These are phyloP conservation scores for Siniperca chuatsi DNA, from an alignment of 2,113 vertebrate genomes.

Conservation along the genomic window DNA sequence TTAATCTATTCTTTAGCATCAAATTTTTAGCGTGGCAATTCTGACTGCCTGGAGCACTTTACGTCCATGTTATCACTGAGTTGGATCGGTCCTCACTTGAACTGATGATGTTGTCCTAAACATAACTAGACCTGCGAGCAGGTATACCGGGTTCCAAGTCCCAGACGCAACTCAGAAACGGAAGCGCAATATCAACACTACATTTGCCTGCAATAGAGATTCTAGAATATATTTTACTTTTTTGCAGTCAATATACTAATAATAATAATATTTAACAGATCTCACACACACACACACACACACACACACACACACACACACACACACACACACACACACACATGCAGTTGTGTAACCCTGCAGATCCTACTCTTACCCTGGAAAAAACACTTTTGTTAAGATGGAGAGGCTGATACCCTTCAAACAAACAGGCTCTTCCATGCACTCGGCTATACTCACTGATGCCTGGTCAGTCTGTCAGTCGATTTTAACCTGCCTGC, in stretches of 20 bases:
- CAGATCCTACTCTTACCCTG: background rate
- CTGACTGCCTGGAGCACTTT: no score
- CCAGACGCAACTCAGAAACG: no score
- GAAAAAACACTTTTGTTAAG: conserved; percentile 13
- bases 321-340: background rate
- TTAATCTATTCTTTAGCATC: background rate
- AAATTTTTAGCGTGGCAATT: background rate
- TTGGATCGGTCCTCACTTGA: background rate
- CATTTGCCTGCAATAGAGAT: background rate
- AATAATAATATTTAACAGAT: no score
- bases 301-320: background rate
- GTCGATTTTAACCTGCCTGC: background rate
- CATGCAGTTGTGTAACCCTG: background rate
- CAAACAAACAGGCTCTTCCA: background rate
- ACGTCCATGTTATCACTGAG: background rate
- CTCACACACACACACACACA: background rate
- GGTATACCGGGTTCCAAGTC: background rate
- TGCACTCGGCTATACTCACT: background rate
- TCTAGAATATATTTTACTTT: background rate
- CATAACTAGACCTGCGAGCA: background rate
- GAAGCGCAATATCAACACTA: background rate
- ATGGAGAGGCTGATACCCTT: conserved; percentile 17
- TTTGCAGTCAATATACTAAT: background rate
- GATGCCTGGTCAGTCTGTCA: conserved; percentile 10
- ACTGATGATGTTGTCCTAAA: background rate